These are phyloP conservation scores for Gopherus flavomarginatus DNA, from an alignment of 2,113 vertebrate species.

Conservation along the genomic window DNA sequence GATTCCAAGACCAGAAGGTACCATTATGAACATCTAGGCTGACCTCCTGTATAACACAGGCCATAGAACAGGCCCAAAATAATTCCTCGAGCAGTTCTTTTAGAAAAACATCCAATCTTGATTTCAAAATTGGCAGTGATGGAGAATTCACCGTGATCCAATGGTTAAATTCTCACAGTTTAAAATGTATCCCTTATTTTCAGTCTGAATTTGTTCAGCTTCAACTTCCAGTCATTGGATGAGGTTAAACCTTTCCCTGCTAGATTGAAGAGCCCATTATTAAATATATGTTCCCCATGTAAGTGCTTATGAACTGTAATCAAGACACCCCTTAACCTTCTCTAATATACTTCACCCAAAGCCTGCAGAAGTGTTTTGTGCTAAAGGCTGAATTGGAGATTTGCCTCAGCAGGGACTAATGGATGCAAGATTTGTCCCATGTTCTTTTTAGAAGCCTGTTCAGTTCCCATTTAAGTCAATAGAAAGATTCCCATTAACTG, in stretches of 20 bases:
- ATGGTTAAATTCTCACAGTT: neutral
- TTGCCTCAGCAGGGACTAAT: neutral
- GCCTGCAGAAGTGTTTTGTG: neutral
- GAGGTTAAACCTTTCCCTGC: neutral
- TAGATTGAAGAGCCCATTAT: neutral
- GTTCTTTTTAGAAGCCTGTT: neutral
- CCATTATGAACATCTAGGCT: neutral
- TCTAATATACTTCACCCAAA: neutral
- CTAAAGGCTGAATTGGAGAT: neutral
- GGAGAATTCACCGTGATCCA: neutral
- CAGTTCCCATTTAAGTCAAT: neutral
- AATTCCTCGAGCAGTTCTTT: neutral
- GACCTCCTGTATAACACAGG: neutral
- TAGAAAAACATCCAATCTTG: neutral
- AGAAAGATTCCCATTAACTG: neutral
- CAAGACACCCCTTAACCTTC: neutral
- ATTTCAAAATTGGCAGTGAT: neutral
- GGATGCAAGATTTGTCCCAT: neutral
- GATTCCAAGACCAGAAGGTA: neutral
- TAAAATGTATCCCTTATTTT: neutral
- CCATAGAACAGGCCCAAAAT: neutral
- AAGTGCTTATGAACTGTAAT: neutral
- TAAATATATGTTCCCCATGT: neutral
- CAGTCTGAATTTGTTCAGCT: neutral
- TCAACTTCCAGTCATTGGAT: neutral